phyloP scores from a whole-genome alignment of 2,113 vertebrate genomes.

The Crotalus tigris region DNA sequence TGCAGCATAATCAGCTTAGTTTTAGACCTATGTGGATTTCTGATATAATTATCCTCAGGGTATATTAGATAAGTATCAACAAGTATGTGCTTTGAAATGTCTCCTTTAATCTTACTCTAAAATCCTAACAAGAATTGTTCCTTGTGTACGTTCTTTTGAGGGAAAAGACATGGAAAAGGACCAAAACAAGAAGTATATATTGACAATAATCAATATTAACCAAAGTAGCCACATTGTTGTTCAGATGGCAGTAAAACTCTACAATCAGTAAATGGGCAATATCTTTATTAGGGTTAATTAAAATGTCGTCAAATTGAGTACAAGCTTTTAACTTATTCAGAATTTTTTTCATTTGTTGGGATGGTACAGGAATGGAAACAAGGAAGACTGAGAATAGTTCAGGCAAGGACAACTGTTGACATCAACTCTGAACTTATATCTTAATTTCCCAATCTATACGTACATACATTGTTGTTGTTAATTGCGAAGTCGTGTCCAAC shows the following conservation, averaged over 20 bases:
- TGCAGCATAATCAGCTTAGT: slow-evolving; percentile 47
- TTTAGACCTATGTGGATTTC: slow-evolving; percentile 54
- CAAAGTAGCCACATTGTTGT: neutral
- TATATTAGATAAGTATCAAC: slow-evolving; percentile 63
- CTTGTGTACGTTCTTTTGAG: slow-evolving; percentile 31
- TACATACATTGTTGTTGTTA: too few species aligned
- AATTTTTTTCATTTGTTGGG: neutral
- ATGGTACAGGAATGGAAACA: neutral
- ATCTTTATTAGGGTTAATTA: neutral
- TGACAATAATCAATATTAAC: neutral
- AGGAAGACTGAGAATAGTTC: neutral
- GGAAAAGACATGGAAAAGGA: neutral
- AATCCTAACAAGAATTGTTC: slow-evolving; percentile 58
- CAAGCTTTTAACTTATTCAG: neutral
- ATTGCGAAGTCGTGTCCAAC: too few species aligned
- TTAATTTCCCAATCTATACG: neutral
- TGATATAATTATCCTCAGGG: slow-evolving; percentile 59
- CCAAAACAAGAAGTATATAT: slow-evolving; percentile 21
- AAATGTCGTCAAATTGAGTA: neutral
- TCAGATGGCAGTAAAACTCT: neutral
- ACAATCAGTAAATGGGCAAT: neutral
- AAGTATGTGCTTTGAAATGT: slow-evolving; percentile 54
- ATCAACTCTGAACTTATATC: neutral
- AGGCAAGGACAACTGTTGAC: neutral
- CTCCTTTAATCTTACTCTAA: slow-evolving; percentile 55